These are phyloP conservation scores for Erpetoichthys calabaricus DNA, from an alignment of 2,797 vertebrate species.

Conservation along the genomic window DNA sequence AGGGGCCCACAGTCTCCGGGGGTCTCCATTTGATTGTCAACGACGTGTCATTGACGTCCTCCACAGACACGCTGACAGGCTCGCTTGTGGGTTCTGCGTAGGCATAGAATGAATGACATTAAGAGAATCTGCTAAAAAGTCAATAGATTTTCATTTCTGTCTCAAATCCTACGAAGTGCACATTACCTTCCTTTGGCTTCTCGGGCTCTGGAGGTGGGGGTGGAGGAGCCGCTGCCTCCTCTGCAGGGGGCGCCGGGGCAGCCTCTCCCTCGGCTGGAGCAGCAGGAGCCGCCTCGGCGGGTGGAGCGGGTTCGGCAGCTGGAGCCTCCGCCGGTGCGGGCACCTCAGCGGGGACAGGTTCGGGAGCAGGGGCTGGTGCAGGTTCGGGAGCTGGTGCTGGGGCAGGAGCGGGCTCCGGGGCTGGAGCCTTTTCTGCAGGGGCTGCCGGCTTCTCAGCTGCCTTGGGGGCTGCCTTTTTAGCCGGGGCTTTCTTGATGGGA, in stretches of 20 bases:
- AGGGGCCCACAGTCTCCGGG: constrained; percentile 52
- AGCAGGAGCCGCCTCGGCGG: not conserved
- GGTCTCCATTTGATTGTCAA: constrained; percentile 69
- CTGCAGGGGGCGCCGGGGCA: constrained; percentile 4
- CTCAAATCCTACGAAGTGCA: too few relatives aligned
- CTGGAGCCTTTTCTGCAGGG: constrained; percentile 23
- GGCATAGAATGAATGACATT: too few relatives aligned
- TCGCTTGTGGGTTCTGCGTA: constrained; percentile 60
- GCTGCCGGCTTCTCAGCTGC: constrained; percentile 37
- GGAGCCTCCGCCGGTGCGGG: not conserved
- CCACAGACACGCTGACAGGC: constrained; percentile 55
- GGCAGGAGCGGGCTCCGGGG: constrained; percentile 12
- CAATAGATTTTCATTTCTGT: too few relatives aligned
- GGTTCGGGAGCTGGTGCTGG: constrained; percentile 7
- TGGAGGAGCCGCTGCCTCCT: constrained; percentile 6
- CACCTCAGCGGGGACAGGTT: constrained; percentile 12
- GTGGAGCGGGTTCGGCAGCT: not conserved
- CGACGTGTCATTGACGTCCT: constrained; percentile 62
- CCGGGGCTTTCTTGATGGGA: constrained; percentile 50
- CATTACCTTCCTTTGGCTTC: constrained; percentile 31
- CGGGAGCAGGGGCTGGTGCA: constrained; percentile 8
- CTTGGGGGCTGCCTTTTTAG: constrained; percentile 28
- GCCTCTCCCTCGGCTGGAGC: constrained; percentile 20
- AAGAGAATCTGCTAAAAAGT: too few relatives aligned
- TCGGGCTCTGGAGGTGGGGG: constrained; percentile 9